A percentile compares a stretch with the other conserved stretches of the same genome.
Conservation (phyloP, 1,140 invertebrate genomes). For the Drosophila kanapiae region DNA sequence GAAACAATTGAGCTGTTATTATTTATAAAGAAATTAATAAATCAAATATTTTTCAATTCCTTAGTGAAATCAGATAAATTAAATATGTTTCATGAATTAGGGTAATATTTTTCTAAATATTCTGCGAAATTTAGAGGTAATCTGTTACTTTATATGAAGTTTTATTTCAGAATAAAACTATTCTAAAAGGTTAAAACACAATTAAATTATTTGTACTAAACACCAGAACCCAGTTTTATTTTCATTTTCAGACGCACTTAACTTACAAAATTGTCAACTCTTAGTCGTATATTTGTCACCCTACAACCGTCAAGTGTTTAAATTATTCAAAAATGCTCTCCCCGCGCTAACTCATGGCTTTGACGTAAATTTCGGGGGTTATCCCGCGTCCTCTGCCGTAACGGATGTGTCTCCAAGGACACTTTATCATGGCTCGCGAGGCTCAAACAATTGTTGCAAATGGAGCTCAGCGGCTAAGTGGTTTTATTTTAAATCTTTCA, state of each 20-base stretch:
- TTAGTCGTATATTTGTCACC: constrained; percentile 11
- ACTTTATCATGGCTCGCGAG: constrained; percentile 64
- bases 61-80: neutral
- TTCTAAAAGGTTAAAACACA: too few species aligned
- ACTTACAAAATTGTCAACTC: neutral
- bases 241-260: neutral
- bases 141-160: neutral
- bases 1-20: too few species aligned
- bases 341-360: constrained; percentile 6
- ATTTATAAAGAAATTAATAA: too few species aligned
- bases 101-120: too few species aligned
- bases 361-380: constrained; percentile 27
- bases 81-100: neutral
- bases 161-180: too few species aligned
- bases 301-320: constrained; percentile 14
- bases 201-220: too few species aligned
- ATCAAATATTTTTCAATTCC: neutral
- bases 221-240: neutral
- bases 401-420: constrained; percentile 50
- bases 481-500: constrained; percentile 85
- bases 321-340: constrained; percentile 31
- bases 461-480: constrained; percentile 73
- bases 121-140: too few species aligned
- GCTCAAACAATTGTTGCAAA: constrained; percentile 75
- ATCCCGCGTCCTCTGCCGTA: neutral